These are phyloP conservation scores for Trematocara caparti DNA, from an alignment of 2,797 vertebrate species.

Conservation along the genomic window DNA sequence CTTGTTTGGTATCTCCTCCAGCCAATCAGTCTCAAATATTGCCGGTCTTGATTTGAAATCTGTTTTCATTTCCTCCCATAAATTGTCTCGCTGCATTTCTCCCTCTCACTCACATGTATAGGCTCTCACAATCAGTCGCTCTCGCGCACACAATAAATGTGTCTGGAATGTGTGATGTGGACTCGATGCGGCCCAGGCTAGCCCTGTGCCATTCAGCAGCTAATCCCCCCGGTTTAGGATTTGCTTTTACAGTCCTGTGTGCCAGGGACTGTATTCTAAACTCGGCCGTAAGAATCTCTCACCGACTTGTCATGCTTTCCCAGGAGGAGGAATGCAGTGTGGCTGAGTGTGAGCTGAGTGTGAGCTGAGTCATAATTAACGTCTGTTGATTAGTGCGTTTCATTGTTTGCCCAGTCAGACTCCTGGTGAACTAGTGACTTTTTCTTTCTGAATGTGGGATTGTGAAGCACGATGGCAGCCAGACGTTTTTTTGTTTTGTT, in stretches of 20 bases:
- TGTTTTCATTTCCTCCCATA: not conserved
- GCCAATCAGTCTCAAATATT: not conserved
- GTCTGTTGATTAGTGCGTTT: not conserved
- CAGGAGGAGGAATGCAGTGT: conserved; percentile 38
- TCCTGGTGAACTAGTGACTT: conserved; percentile 8
- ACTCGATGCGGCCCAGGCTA: conserved; percentile 36
- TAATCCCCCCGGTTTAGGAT: conserved; percentile 63
- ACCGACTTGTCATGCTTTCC: conserved; percentile 48
- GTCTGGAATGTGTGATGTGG: conserved; percentile 65
- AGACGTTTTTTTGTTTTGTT: not conserved
- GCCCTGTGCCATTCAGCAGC: conserved; percentile 57
- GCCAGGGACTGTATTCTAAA: conserved; percentile 32
- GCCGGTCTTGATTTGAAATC: conserved; percentile 7
- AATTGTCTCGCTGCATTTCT: not conserved
- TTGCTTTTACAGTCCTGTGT: conserved; percentile 51
- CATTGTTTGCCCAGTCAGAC: conserved; percentile 11
- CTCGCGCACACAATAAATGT: conserved; percentile 39
- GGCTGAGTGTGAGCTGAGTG: conserved; percentile 29
- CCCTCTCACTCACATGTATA: not conserved
- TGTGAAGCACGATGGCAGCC: conserved; percentile 33
- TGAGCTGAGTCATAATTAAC: conserved; percentile 63
- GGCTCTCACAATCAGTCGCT: conserved; percentile 14
- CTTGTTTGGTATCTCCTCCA: conserved; percentile 5
- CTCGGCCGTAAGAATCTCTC: conserved; percentile 52
- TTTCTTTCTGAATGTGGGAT: conserved; percentile 10